Evolutionary conservation across 2,797 vertebrate species (phyloP).

Genomic region (Nasua narica): DNA sequence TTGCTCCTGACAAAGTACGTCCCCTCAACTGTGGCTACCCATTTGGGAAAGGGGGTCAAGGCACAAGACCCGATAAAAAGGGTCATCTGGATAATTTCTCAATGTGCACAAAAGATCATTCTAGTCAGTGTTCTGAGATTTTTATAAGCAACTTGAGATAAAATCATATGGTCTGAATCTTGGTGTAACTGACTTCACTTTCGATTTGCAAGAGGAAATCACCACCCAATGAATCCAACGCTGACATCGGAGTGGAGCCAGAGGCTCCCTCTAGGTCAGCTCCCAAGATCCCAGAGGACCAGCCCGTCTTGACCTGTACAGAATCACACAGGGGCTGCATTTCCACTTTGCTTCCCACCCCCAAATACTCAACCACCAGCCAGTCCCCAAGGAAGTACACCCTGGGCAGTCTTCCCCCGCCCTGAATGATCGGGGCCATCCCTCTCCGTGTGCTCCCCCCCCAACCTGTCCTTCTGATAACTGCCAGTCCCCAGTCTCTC

Average conservation of each 20-base stretch:
- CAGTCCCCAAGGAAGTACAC: neutral
- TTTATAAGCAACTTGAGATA: constrained; percentile 32
- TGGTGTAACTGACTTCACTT: neutral
- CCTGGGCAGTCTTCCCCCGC: neutral
- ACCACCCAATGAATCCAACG: neutral
- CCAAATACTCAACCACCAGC: neutral
- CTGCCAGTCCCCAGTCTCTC: neutral
- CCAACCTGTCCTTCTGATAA: neutral
- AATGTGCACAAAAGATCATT: neutral
- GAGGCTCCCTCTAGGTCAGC: neutral
- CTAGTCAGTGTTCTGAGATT: neutral
- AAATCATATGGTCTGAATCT: constrained; percentile 24
- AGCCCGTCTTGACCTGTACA: neutral
- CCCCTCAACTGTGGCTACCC: neutral
- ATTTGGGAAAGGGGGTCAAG: neutral
- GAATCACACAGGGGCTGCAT: neutral
- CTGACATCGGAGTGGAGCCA: neutral
- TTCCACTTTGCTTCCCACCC: neutral
- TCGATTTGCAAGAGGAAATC: neutral
- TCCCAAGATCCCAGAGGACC: neutral
- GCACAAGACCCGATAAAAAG: neutral
- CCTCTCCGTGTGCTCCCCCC: rapidly evolving
- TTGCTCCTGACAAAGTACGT: neutral
- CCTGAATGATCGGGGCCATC: rapidly evolving
- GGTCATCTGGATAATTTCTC: neutral